Percentiles rank a stretch among this genome's conserved stretches.
Conservation (phyloP, 2,797 vertebrate genomes). For the Micromesistius poutassou region DNA sequence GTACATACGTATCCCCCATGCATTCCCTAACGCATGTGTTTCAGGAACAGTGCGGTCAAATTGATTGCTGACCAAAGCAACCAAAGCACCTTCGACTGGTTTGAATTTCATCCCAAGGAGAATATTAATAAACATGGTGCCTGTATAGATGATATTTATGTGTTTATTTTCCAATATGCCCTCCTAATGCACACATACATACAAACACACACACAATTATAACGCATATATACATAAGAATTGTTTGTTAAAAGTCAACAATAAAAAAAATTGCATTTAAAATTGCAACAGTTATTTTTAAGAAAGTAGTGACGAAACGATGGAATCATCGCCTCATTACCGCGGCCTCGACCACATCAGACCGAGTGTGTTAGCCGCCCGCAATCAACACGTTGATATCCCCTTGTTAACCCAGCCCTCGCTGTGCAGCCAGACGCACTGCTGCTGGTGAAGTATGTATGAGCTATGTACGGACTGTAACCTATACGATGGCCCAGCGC, state of each 20-base stretch:
- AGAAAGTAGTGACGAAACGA: not conserved
- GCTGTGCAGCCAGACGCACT: not conserved
- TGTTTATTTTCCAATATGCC: too few species aligned
- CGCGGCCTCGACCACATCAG: too few species aligned
- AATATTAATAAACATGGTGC: not conserved
- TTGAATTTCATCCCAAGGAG: not conserved
- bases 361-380: not conserved
- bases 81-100: not conserved
- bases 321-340: not conserved
- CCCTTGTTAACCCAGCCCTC: not conserved
- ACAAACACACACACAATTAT: not conserved
- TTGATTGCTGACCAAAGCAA: not conserved
- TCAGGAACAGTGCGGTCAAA: not conserved
- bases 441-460: constrained; percentile 3
- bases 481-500: not conserved
- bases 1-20: not conserved
- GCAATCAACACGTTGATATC: not conserved
- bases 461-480: not conserved
- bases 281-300: not conserved
- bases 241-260: not conserved
- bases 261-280: too few species aligned
- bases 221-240: not conserved
- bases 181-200: not conserved
- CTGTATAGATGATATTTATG: not conserved
- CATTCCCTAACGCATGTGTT: not conserved